Evolutionary conservation across 1,140 invertebrate genomes (phyloP).

Genomic region (Tetraneura akinire): DNA sequence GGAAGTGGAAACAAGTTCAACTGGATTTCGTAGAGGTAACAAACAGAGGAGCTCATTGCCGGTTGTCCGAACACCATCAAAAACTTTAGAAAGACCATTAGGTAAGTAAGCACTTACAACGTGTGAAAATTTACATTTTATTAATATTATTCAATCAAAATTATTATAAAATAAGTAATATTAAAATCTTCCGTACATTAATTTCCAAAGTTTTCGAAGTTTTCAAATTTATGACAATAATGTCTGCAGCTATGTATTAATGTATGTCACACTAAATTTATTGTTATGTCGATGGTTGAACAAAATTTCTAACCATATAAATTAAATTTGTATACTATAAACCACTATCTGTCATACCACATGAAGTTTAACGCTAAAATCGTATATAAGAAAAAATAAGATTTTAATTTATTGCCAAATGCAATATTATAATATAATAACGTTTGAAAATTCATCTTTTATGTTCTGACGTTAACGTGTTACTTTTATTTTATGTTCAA

Average conservation of each 20-base stretch:
- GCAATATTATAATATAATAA: background rate
- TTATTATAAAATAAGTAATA: too few relatives aligned
- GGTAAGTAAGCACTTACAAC: slow-evolving; percentile 63
- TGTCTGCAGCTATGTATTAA: too few relatives aligned
- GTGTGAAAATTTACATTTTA: background rate
- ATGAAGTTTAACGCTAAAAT: background rate
- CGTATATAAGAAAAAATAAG: background rate
- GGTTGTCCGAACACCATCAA: slow-evolving; percentile 90
- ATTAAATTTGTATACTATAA: background rate
- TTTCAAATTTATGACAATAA: too few relatives aligned
- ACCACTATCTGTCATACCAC: background rate
- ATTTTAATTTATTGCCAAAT: slow-evolving; percentile 8
- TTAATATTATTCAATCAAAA: background rate
- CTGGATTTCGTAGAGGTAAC: slow-evolving; percentile 83
- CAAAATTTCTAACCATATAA: background rate
- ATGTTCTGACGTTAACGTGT: background rate
- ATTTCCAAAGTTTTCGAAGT: too few relatives aligned
- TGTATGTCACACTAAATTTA: background rate
- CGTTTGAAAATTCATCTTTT: background rate
- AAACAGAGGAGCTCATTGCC: slow-evolving; percentile 90
- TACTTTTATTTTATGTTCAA: background rate
- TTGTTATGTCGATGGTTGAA: background rate
- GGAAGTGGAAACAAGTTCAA: slow-evolving; percentile 91
- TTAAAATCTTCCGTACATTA: too few relatives aligned
- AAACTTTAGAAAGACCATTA: slow-evolving; percentile 86